Conservation (phyloP, 2,888 invertebrate genomes). For the Ophraella communa region DNA sequence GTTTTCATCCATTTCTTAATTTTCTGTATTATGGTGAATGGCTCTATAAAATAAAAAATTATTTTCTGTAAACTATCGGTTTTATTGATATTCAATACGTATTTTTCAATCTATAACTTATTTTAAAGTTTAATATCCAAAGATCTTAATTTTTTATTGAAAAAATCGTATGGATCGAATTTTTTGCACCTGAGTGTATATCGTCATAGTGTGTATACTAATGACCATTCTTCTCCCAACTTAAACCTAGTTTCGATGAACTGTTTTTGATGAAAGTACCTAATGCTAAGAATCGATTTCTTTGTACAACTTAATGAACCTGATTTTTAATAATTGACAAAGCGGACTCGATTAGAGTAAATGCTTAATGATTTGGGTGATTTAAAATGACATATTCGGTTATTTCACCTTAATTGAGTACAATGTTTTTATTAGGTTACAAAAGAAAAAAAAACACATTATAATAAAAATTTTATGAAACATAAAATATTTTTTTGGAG, state of each 20-base stretch:
- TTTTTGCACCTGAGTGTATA: too few species aligned
- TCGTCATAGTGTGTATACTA: neutral
- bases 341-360: neutral
- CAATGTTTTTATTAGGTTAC: neutral
- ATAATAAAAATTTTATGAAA: neutral
- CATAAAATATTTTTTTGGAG: neutral
- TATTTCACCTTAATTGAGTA: neutral
- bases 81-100: too few species aligned
- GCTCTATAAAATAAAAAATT: too few species aligned
- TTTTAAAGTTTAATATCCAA: too few species aligned
- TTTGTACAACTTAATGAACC: neutral
- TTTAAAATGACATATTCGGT: neutral
- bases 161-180: too few species aligned
- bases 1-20: too few species aligned
- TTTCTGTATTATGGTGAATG: too few species aligned
- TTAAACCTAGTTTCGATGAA: neutral
- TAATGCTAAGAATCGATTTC: neutral
- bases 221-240: neutral
- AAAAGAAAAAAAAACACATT: neutral
- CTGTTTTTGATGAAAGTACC: neutral
- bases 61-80: too few species aligned
- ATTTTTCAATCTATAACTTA: too few species aligned
- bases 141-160: too few species aligned
- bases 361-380: neutral
- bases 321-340: neutral